Percentiles rank a stretch among this genome's conserved stretches.
Evolutionary conservation across 2,113 vertebrate species (phyloP).

Genomic region (Cyphomyrus discorhynchus): DNA sequence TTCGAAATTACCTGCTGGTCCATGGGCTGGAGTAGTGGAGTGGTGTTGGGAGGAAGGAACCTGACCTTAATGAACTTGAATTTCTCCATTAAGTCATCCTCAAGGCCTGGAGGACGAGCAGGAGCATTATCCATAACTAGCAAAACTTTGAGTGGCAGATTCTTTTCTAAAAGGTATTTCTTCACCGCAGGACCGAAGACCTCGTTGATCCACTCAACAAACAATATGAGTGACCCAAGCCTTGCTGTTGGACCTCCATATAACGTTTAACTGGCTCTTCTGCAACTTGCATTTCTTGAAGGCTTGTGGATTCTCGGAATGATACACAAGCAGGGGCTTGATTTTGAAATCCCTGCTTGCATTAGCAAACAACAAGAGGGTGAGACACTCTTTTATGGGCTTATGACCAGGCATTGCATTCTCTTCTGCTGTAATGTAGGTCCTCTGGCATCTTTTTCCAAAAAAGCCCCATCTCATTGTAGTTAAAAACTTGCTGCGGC

Average conservation of each 20-base stretch:
- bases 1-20: not conserved
- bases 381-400: not conserved
- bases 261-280: not conserved
- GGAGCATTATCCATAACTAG: not conserved
- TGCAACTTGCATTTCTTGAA: not conserved
- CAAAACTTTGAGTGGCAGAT: not conserved
- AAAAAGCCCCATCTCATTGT: not conserved
- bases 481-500: not conserved
- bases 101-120: not conserved
- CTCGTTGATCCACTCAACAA: not conserved
- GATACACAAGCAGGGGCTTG: too few species aligned
- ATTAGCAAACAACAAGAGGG: not conserved
- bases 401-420: not conserved
- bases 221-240: not conserved
- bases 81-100: not conserved
- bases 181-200: not conserved
- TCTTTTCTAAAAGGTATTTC: not conserved
- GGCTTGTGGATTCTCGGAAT: not conserved
- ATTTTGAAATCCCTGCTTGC: not conserved
- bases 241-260: not conserved
- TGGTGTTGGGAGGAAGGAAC: not conserved
- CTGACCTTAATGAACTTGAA: not conserved
- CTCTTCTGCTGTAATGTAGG: not conserved
- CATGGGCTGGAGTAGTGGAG: not conserved
- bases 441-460: not conserved